Conservation (phyloP, 2,888 invertebrate genomes). For the Netelia inedita region DNA sequence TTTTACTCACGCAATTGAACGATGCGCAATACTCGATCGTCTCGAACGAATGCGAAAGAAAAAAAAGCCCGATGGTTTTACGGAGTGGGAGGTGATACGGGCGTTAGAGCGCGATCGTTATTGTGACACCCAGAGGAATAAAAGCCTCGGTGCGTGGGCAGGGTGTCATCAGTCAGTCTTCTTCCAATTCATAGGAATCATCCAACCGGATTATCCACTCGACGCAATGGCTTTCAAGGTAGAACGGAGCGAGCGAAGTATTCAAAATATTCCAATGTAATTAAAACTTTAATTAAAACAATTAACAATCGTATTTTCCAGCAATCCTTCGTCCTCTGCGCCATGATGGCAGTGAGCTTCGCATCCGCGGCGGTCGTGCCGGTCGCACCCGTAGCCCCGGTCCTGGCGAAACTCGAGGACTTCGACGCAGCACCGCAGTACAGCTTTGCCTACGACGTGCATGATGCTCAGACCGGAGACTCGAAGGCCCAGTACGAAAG, state of each 20-base stretch:
- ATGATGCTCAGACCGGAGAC: constrained; percentile 74
- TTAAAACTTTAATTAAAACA: constrained; percentile 76
- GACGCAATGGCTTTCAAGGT: constrained; percentile 80
- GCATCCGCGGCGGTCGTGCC: constrained; percentile 57
- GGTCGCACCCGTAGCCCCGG: constrained; percentile 72
- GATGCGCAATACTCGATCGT: constrained; percentile 64
- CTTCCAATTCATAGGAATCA: constrained; percentile 71
- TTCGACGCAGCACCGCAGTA: constrained; percentile 77
- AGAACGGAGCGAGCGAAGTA: constrained; percentile 79
- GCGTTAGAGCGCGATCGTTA: constrained; percentile 58
- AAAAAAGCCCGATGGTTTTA: not conserved
- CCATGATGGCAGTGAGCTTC: constrained; percentile 42
- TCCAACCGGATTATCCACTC: constrained; percentile 50
- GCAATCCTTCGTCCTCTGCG: constrained; percentile 55
- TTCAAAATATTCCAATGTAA: constrained; percentile 79
- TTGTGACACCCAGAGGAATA: constrained; percentile 79
- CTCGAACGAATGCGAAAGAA: constrained; percentile 36
- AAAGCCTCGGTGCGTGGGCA: constrained; percentile 70
- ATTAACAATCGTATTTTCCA: constrained; percentile 82
- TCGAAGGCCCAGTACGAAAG: constrained; percentile 73
- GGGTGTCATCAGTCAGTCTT: constrained; percentile 76
- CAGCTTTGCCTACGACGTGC: constrained; percentile 74
- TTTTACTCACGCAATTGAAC: constrained; percentile 49
- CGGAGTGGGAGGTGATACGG: constrained; percentile 70
- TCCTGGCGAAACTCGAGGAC: constrained; percentile 75